Base-by-base conservation (phyloP, 2,888 invertebrate genomes). In the Tyria jacobaeae region DNA sequence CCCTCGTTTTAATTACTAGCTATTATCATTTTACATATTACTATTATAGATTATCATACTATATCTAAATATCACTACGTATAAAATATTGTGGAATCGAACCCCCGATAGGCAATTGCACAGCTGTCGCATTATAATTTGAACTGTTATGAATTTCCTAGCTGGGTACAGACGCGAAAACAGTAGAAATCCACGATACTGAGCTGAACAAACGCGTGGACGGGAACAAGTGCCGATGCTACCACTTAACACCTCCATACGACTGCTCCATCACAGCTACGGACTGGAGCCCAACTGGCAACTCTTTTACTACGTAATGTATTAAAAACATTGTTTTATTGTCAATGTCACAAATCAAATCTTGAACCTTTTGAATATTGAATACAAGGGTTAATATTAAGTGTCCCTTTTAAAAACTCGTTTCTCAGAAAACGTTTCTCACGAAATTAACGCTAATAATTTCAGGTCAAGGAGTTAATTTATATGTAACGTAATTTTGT, bases 201-300 rank as follows among this genome's bases (percentile, higher is more conserved):
- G 66, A 66, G 7, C 73, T 70, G 17, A 85, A 73, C 68, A 91
- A 90, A 62, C 74, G 76, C 44, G 60, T 86, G 1, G 58, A 57
- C 2, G 59, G 65, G 34, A 73, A 62, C 53, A 60, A 41, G 51
- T 90, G 91, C 62, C 39, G 41, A 1, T 90, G 89, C 57, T 6
- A 25, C 24, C 57, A 15, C 34, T 66, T 0, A 48, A 61, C 44
- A 7, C 47, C 21, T 12, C 14, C 49, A 0, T 50, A 65, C 7
- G 31, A 55, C 62, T 93, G 93, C 67, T 78, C 83, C 53, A 83
- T 92, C 70, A 90, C 91, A 0, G 86, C 91, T 0, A 57, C 91
- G 15, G 91, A 91, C 70, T 94, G 93, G 93, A 93, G 93, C 55
- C 91, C 92, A 2, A 93, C 92, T 1, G 92, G 91, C 10, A 90